Evolutionary conservation across 2,888 invertebrate genomes (phyloP).

Genomic region (Chaitophorus viminalis): DNA sequence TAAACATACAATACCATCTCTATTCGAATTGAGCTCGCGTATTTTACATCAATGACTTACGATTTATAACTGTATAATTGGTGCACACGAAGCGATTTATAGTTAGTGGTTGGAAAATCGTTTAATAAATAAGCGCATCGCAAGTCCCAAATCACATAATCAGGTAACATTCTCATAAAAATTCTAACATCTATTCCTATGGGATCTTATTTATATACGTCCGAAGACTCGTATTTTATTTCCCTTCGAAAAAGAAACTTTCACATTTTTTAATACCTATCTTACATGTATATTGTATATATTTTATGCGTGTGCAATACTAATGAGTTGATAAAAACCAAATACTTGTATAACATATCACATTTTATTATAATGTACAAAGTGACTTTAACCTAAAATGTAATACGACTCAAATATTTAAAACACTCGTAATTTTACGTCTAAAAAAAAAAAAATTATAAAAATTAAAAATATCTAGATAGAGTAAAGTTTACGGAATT

Average conservation of each 20-base stretch:
- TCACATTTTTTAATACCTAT: background rate
- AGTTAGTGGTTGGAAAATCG: conserved; percentile 25
- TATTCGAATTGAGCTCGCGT: background rate
- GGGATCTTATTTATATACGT: conserved; percentile 44
- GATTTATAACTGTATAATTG: conserved; percentile 26
- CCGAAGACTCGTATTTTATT: conserved; percentile 33
- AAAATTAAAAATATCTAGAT: too few species aligned
- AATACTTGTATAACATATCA: background rate
- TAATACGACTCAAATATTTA: background rate
- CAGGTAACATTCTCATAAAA: conserved; percentile 42
- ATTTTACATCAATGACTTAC: background rate
- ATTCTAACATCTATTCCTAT: conserved; percentile 37
- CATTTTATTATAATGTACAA: background rate
- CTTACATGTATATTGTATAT: background rate
- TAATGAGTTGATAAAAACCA: conserved; percentile 16
- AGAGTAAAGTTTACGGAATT: too few species aligned
- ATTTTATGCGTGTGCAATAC: background rate
- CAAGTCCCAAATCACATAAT: conserved; percentile 38
- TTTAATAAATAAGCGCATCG: conserved; percentile 52
- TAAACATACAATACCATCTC: too few species aligned
- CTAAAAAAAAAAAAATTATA: background rate
- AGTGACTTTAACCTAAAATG: background rate
- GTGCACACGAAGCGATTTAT: conserved; percentile 40
- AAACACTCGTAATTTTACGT: background rate
- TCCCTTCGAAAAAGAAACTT: conserved; percentile 20